Base-by-base conservation (phyloP, 2,888 invertebrate species). In the Brachylomia viminalis region DNA sequence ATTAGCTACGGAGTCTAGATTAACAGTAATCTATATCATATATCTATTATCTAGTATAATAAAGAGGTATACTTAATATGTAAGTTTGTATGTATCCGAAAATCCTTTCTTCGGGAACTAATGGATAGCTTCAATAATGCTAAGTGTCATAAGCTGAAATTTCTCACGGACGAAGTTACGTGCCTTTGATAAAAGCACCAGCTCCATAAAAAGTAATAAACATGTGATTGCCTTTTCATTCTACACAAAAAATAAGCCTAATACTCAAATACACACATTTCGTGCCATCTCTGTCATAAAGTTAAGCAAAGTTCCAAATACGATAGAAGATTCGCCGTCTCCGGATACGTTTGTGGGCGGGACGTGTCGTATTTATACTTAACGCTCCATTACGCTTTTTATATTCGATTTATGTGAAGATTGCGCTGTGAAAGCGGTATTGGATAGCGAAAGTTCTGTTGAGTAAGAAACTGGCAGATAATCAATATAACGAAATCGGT, bases 381-480 rank as follows among this genome's bases (percentile, higher is more conserved):
- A 72, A 88, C 85, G 88, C 85, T 76, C 85, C 87, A 85, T 87
- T 87, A 85, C 79, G 72, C 85, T 87, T 87, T 87, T 87, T 87
- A 88, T 87, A 85, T 79, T 79, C 87, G 86, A 87, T 88, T 82
- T 87, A 87, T 85, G 83, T 85, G 87, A 85, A 88, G 83, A 87
- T 88, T 84, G 85, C 76, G 67, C 69, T 77, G 83, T 74, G 85
- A 77, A 79, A 80, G 79, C 77, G 67, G 88, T 80, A 79, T 85
- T 86, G 82, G 85, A 84, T 84, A 76, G 79, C 64, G 61, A 84
- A 77, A 68, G 75, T 84, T 87, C 61, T 62, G 47, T 68, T 67
- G 23, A 61, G 33, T 56, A 13, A 20, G 13, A 17, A 42, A 13
- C 17, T 54, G 30, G 20, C 23, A 30, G 8, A 30, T 23, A 15